A percentile compares a stretch with the other conserved stretches of the same genome.
These are phyloP conservation scores for Rhinopithecus roxellana DNA, from an alignment of 2,113 vertebrate species.

Conservation along the genomic window DNA sequence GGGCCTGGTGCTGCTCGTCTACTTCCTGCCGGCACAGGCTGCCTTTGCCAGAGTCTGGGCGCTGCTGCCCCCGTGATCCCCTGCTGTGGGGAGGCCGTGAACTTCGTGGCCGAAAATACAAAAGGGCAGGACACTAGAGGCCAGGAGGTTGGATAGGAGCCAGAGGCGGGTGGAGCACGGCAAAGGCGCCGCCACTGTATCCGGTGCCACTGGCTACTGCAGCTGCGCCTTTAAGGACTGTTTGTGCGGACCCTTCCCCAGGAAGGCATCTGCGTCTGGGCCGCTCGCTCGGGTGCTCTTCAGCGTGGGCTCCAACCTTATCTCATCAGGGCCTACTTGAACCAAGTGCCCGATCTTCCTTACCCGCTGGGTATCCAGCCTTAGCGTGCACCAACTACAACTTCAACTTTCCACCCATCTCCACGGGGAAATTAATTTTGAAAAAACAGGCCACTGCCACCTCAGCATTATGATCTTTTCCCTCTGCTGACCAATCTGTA, in stretches of 20 bases:
- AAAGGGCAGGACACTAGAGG: conserved; percentile 82
- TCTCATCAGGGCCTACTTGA: conserved; percentile 91
- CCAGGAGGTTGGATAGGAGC: not conserved
- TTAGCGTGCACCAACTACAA: rapidly evolving
- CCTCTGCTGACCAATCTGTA: not conserved
- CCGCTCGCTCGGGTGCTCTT: conserved; percentile 89
- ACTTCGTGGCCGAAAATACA: conserved; percentile 89
- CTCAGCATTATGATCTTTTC: not conserved
- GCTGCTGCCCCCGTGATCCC: conserved; percentile 91
- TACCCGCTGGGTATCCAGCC: conserved; percentile 78
- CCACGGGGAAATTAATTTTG: not conserved
- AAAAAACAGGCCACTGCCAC: not conserved
- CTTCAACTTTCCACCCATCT: no score
- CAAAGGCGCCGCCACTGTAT: not conserved
- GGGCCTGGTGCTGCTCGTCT: not conserved
- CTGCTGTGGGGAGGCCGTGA: conserved; percentile 92
- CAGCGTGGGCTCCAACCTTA: conserved; percentile 87
- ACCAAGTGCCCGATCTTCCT: conserved; percentile 86
- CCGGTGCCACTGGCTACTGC: not conserved
- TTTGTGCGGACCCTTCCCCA: not conserved
- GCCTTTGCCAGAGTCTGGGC: conserved; percentile 89
- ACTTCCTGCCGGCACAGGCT: conserved; percentile 65
- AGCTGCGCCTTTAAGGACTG: no score
- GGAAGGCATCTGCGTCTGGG: conserved; percentile 91
- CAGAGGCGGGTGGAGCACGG: conserved; percentile 82